Evolutionary conservation across 2,113 vertebrate genomes (phyloP).

Genomic region (Rhinoptilus africanus): DNA sequence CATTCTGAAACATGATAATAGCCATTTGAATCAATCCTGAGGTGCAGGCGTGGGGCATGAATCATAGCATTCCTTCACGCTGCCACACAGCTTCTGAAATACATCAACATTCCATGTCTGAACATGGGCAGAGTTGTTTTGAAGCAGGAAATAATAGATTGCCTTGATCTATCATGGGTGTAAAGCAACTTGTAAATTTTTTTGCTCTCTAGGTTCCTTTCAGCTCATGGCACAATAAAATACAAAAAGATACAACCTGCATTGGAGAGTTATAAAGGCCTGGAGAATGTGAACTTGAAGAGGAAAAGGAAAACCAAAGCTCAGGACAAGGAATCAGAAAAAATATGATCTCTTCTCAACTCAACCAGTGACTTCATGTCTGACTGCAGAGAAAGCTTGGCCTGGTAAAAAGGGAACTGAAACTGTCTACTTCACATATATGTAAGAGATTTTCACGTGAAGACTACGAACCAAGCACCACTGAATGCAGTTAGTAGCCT

Average conservation of each 20-base stretch:
- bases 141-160: not conserved
- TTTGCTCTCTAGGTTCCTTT: not conserved
- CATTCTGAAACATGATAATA: constrained; percentile 39
- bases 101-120: not conserved
- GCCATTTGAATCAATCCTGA: constrained; percentile 15
- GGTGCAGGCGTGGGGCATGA: not conserved
- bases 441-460: not conserved
- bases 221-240: not conserved
- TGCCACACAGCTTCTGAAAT: constrained; percentile 14
- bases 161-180: not conserved
- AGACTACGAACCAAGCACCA: not conserved
- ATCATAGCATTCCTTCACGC: constrained; percentile 19
- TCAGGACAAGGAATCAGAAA: not conserved
- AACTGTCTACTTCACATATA: not conserved
- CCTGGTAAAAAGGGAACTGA: not conserved
- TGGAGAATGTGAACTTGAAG: not conserved
- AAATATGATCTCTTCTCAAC: not conserved
- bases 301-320: not conserved
- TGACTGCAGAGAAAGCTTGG: not conserved
- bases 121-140: not conserved
- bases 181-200: not conserved
- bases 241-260: not conserved
- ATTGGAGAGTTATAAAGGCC: not conserved
- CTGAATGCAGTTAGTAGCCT: not conserved
- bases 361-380: not conserved